Conservation (phyloP, 1,140 invertebrate species). For the Orchesella cincta region DNA sequence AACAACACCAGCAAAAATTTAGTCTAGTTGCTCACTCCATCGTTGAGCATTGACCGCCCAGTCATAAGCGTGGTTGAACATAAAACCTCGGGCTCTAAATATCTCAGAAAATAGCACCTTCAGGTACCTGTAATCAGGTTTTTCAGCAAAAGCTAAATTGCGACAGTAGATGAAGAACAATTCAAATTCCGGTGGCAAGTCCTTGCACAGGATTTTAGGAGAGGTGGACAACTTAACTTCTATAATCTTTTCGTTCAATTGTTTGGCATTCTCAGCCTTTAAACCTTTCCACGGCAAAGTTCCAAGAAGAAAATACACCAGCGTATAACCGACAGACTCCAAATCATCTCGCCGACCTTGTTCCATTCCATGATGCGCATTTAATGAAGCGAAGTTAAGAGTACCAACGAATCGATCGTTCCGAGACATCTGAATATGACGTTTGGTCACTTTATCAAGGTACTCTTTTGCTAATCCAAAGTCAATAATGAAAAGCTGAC, state of each 20-base stretch:
- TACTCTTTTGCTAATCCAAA: conserved; percentile 97
- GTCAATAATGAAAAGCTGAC: conserved; percentile 90
- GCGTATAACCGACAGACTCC: conserved; percentile 93
- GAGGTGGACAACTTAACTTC: conserved; percentile 97
- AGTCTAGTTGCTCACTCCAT: too few relatives aligned
- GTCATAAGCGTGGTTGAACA: background rate
- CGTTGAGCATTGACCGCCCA: background rate
- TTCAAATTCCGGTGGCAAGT: background rate
- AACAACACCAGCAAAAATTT: too few relatives aligned
- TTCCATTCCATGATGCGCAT: conserved; percentile 91
- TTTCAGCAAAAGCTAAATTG: background rate
- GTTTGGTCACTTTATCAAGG: conserved; percentile 78
- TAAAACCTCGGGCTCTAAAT: background rate
- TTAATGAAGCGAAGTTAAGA: conserved; percentile 94
- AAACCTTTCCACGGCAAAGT: conserved; percentile 88
- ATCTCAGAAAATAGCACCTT: background rate
- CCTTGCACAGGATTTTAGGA: conserved; percentile 88
- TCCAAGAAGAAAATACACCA: conserved; percentile 94
- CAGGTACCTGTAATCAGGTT: conserved; percentile 17
- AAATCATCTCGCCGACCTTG: conserved; percentile 89
- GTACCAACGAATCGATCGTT: conserved; percentile 96
- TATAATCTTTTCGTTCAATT: conserved; percentile 95
- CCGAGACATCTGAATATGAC: conserved; percentile 90
- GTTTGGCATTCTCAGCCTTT: conserved; percentile 86
- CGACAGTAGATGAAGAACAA: background rate